Conservation (phyloP, 2,113 vertebrate species). For the Stictonetta naevosa region DNA sequence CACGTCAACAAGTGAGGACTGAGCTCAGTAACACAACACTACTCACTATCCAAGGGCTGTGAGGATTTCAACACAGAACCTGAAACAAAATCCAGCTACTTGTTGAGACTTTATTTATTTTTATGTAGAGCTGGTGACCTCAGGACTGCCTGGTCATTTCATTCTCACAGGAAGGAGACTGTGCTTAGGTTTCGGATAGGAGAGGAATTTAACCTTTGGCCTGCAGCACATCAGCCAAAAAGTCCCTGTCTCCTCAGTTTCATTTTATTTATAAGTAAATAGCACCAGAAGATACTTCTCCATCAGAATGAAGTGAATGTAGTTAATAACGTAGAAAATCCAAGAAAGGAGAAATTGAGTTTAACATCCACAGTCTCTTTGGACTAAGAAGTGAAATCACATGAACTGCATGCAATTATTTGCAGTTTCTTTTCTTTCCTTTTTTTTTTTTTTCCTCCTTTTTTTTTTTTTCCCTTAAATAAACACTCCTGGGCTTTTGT, state of each 20-base stretch:
- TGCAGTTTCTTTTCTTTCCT: background rate
- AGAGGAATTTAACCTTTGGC: slow-evolving; percentile 69
- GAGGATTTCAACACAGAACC: slow-evolving; percentile 36
- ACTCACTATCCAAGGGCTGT: background rate
- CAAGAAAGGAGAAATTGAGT: background rate
- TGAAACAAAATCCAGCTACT: slow-evolving; percentile 52
- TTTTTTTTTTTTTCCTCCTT: background rate
- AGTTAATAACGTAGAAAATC: background rate
- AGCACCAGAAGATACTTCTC: background rate
- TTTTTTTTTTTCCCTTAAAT: background rate
- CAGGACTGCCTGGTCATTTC: slow-evolving; percentile 65
- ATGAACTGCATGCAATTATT: background rate
- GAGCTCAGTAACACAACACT: background rate
- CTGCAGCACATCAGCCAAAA: slow-evolving; percentile 54
- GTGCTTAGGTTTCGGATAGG: slow-evolving; percentile 53
- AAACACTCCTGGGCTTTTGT: background rate
- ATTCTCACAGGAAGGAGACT: slow-evolving; percentile 73
- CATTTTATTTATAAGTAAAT: slow-evolving; percentile 38
- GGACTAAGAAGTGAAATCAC: background rate
- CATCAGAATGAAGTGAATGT: slow-evolving; percentile 25
- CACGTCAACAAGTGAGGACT: background rate
- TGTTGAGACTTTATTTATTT: slow-evolving; percentile 67
- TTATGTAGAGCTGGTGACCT: slow-evolving; percentile 58
- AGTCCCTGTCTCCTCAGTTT: slow-evolving; percentile 47
- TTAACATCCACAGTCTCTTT: background rate